Evolutionary conservation across 2,113 vertebrate genomes (phyloP).

Genomic region (Chaetodon trifascialis): DNA sequence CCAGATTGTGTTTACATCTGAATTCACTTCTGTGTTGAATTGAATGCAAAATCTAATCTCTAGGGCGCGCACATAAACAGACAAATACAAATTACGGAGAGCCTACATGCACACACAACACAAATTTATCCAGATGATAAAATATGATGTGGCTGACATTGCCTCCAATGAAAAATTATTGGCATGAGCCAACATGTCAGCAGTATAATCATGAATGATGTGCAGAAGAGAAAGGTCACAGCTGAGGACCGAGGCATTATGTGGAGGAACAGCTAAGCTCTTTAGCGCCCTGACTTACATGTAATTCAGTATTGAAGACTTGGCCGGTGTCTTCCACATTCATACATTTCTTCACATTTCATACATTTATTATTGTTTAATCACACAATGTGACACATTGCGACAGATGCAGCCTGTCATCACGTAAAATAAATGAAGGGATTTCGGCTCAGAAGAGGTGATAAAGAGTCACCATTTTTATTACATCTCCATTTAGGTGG

Average conservation of each 20-base stretch:
- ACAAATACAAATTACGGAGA: slow-evolving; percentile 72
- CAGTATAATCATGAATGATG: slow-evolving; percentile 78
- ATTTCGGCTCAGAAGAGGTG: slow-evolving; percentile 16
- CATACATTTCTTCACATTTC: not conserved
- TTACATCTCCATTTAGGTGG: slow-evolving; percentile 36
- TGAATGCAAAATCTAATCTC: slow-evolving; percentile 73
- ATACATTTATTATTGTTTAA: slow-evolving; percentile 21
- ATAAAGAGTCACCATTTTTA: slow-evolving; percentile 17
- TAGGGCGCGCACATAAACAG: slow-evolving; percentile 62
- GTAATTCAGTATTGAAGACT: slow-evolving; percentile 66
- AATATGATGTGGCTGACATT: slow-evolving; percentile 80
- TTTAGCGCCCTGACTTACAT: slow-evolving; percentile 67
- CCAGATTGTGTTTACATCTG: slow-evolving; percentile 63
- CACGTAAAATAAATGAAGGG: slow-evolving; percentile 24
- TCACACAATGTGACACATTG: slow-evolving; percentile 15
- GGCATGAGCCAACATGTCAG: slow-evolving; percentile 81
- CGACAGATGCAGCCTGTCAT: slow-evolving; percentile 28
- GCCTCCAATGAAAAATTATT: slow-evolving; percentile 81
- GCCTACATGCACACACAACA: slow-evolving; percentile 75
- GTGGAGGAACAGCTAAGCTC: slow-evolving; percentile 77
- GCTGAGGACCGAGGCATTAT: slow-evolving; percentile 77
- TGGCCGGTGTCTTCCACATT: slow-evolving; percentile 38
- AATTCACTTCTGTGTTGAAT: slow-evolving; percentile 59
- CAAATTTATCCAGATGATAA: slow-evolving; percentile 81
- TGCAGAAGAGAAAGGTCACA: slow-evolving; percentile 81